Conservation (phyloP, 2,888 invertebrate species). For the Mechanitis messenoides region DNA sequence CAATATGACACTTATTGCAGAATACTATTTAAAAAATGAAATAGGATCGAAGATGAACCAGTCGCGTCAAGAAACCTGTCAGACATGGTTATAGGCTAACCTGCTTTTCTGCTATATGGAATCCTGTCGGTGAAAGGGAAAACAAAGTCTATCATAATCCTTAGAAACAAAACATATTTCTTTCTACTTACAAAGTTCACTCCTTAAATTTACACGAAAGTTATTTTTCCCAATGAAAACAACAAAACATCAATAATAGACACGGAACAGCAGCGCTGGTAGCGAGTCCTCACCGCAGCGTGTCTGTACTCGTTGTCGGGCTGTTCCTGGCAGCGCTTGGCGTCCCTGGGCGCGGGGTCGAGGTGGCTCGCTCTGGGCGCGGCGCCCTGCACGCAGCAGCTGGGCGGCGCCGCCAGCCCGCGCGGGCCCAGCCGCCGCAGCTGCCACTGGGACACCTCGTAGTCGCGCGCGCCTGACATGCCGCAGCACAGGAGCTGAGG, state of each 20-base stretch:
- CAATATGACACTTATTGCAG: too few species aligned
- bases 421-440: conserved; percentile 83
- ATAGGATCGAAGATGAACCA: too few species aligned
- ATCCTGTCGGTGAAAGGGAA: too few species aligned
- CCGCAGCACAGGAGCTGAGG: conserved; percentile 87
- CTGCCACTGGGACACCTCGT: conserved; percentile 88
- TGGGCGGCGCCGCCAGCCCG: conserved; percentile 81
- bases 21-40: too few species aligned
- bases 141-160: too few species aligned
- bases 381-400: conserved; percentile 81
- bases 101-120: too few species aligned
- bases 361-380: conserved; percentile 69
- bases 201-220: neutral
- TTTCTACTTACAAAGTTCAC: too few species aligned
- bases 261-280: neutral
- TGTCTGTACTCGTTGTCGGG: conserved; percentile 78
- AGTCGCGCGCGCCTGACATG: conserved; percentile 85
- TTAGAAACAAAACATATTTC: too few species aligned
- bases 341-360: conserved; percentile 85
- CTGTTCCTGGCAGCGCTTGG: conserved; percentile 82
- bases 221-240: neutral
- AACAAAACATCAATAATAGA: neutral
- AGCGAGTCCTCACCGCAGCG: conserved; percentile 62
- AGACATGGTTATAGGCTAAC: too few species aligned
- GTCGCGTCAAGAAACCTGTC: too few species aligned